Evolutionary conservation across 23 tunicate species (phyloP).

Genomic region (Trididemnum miniatum): DNA sequence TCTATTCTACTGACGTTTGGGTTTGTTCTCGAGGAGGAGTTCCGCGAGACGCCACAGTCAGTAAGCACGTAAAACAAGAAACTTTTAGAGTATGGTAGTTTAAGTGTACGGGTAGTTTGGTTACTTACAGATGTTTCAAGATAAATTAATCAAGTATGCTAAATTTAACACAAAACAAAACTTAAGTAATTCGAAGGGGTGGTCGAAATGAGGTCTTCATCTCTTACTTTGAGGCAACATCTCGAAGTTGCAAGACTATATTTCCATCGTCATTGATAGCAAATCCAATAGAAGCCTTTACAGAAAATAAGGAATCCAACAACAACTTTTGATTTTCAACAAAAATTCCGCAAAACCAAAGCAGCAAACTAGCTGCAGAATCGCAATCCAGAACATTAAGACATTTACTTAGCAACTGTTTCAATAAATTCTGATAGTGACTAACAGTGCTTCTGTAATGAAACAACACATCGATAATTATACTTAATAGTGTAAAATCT

Average conservation of each 20-base stretch:
- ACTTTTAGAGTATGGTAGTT: background rate
- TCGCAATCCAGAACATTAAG: background rate
- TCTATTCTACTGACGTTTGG: no score
- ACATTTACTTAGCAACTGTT: background rate
- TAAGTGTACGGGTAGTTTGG: background rate
- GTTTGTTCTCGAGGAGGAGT: no score
- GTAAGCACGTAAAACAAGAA: no score
- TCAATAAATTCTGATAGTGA: constrained; percentile 6
- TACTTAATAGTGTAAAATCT: no score
- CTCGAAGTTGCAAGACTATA: background rate
- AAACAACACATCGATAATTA: no score
- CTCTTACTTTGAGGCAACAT: background rate
- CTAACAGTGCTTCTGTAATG: no score
- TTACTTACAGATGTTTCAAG: no score
- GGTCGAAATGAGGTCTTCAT: no score
- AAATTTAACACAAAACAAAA: no score
- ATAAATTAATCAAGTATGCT: no score
- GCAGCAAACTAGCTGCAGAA: constrained; percentile 4
- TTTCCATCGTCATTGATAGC: background rate
- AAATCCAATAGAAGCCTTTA: background rate
- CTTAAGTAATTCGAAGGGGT: no score
- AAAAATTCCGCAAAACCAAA: constrained; percentile 23
- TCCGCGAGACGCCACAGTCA: no score
- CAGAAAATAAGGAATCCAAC: background rate
- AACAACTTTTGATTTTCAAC: background rate